A percentile compares a stretch with the other conserved stretches of the same genome.
These are phyloP conservation scores for Xenops minutus DNA, from an alignment of 2,797 vertebrate genomes.

Conservation along the genomic window DNA sequence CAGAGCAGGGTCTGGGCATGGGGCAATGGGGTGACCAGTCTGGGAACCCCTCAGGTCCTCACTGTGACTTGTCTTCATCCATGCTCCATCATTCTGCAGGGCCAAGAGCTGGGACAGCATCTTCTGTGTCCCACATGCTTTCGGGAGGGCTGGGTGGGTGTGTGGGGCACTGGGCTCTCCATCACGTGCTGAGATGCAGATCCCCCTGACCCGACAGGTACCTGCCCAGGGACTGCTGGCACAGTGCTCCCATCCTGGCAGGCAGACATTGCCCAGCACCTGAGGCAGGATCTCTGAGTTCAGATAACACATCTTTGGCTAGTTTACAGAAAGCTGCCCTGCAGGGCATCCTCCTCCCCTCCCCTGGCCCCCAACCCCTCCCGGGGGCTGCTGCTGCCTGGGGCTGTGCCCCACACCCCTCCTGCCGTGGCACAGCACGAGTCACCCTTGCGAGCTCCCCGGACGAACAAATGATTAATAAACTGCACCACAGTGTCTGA, in stretches of 20 bases:
- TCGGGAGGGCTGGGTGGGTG: neutral
- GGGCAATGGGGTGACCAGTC: neutral
- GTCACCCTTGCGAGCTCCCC: neutral
- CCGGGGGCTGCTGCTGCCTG: rapidly evolving
- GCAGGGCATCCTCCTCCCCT: neutral
- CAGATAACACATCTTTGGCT: neutral
- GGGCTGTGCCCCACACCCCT: neutral
- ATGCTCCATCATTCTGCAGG: rapidly evolving
- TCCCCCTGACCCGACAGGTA: neutral
- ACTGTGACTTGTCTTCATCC: rapidly evolving
- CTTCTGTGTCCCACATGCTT: neutral
- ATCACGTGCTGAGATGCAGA: rapidly evolving
- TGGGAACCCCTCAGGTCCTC: neutral
- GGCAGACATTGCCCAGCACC: rapidly evolving
- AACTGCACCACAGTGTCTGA: slow-evolving; percentile 62
- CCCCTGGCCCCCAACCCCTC: neutral
- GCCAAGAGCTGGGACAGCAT: rapidly evolving
- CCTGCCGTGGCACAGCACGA: neutral
- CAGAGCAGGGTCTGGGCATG: neutral
- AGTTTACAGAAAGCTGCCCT: neutral
- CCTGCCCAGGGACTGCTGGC: neutral
- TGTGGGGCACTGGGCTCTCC: neutral
- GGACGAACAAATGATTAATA: slow-evolving; percentile 55
- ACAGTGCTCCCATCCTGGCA: neutral
- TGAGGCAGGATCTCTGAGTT: neutral